A percentile compares a stretch with the other conserved stretches of the same genome.
phyloP scores from a whole-genome alignment of 1,140 invertebrate genomes.

The Lamellibrachia luymesi region DNA sequence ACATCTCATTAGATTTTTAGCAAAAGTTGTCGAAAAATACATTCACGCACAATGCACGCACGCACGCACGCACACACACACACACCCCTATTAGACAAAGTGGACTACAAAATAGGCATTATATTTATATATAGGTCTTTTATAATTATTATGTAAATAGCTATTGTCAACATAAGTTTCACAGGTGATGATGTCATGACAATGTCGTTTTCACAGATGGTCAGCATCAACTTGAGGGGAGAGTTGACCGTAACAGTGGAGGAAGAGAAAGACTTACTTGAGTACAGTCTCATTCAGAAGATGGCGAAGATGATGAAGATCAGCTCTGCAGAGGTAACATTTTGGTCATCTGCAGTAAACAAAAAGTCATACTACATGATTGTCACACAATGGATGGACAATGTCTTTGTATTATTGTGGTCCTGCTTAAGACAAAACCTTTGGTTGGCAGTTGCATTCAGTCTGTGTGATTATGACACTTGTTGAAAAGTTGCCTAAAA shows the following conservation, averaged over 20 bases:
- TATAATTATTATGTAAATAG: no score
- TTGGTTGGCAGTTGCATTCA: not conserved
- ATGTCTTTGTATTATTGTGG: not conserved
- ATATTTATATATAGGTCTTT: no score
- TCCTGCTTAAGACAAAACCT: no score
- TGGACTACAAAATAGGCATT: no score
- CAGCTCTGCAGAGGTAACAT: slow-evolving; percentile 40
- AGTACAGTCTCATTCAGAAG: slow-evolving; percentile 46
- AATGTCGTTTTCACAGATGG: slow-evolving; percentile 65
- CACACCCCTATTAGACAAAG: no score
- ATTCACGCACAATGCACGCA: no score
- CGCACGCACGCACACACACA: no score
- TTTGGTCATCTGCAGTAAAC: not conserved
- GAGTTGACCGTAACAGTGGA: slow-evolving; percentile 62
- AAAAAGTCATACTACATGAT: not conserved
- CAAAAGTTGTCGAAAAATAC: not conserved
- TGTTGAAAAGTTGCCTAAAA: no score
- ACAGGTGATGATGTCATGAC: not conserved
- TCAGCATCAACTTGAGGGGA: slow-evolving; percentile 74
- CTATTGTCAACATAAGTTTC: not conserved
- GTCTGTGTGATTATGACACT: no score
- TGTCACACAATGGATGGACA: not conserved
- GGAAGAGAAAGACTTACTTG: slow-evolving; percentile 35
- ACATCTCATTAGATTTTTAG: not conserved
- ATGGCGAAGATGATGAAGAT: slow-evolving; percentile 43